Base-by-base conservation (phyloP, 2,113 vertebrate species). In the Pogona vitticeps region DNA sequence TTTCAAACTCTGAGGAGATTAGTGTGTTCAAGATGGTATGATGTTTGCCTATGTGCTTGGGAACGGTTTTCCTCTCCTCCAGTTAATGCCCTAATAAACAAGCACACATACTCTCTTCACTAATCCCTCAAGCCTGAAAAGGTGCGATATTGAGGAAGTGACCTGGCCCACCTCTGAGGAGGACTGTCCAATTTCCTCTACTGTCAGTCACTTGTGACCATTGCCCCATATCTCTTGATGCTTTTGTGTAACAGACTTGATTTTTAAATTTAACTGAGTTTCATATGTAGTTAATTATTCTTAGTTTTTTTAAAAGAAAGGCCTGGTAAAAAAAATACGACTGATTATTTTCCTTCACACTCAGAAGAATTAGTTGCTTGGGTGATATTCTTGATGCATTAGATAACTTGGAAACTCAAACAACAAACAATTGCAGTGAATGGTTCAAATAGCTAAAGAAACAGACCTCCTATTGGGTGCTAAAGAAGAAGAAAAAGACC, bases 361-460 rank as follows among this genome's bases (percentile, higher is more conserved):
- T 59, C 26, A 78, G 65, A 68, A 85, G 38, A 85, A 84, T 78
- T 77, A 42, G 70, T 38, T 38, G 76, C 46, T 40, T 52, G 46
- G 46, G 68, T 6, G 14, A 82, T 56, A 52, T 56, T 82, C 67
- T 80, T 52, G 73, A 84, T 84, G 31, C 14, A 26, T 68, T 85
- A 70, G 12, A 15, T 76, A 77, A 28, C 75, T n/a, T 68, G 23
- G 61, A 77, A 77, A 77, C 33, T 56, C 38, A 65, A 9, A 42
- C 52, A n/a, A 56, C 75, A 70, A 85, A 10, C 40, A 77, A n/a
- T 78, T 85, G 28, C 42, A 78, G 75, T 68, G 67, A 85, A 86
- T 71, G 52, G 46, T 71, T 71, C 68, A 59, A 40, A 78, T 46
- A 79, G 63, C 33, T 23, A 79, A 42, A 42, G 42, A 21, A 52